Conservation (phyloP, 2,113 vertebrate species). For the Amblyopsis rosae region DNA sequence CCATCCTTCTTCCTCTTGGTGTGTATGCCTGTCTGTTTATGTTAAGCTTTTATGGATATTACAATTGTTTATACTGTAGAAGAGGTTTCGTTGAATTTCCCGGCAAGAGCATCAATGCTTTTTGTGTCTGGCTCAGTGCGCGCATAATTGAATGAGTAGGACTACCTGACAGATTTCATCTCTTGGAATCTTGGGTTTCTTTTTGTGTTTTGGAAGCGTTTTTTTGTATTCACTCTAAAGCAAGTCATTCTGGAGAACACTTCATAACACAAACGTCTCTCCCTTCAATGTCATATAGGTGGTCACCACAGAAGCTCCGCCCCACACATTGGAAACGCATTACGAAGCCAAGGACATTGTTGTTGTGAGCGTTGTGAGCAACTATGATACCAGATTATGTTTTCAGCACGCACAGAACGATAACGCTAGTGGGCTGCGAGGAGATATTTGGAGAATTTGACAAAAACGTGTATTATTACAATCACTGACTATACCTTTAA, state of each 20-base stretch:
- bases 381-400: too few species aligned
- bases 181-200: conserved; percentile 17
- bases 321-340: too few species aligned
- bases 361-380: too few species aligned
- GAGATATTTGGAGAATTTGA: too few species aligned
- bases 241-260: too few species aligned
- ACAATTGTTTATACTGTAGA: conserved; percentile 49
- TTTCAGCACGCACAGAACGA: too few species aligned
- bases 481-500: conserved; percentile 10
- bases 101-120: conserved; percentile 36
- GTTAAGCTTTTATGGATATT: conserved; percentile 59
- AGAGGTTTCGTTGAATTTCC: conserved; percentile 41
- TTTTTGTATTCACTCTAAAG: conserved; percentile 35
- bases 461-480: too few species aligned
- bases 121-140: conserved; percentile 47
- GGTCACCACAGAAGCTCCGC: too few species aligned
- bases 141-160: conserved; percentile 42
- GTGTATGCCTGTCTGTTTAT: conserved; percentile 56
- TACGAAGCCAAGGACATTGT: too few species aligned
- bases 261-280: too few species aligned
- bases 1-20: conserved; percentile 49
- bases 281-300: too few species aligned
- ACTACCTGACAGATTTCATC: conserved; percentile 52
- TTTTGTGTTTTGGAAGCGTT: background rate
- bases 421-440: too few species aligned